Conservation (phyloP, 2,797 vertebrate species). For the Eupleurogrammus muticus region DNA sequence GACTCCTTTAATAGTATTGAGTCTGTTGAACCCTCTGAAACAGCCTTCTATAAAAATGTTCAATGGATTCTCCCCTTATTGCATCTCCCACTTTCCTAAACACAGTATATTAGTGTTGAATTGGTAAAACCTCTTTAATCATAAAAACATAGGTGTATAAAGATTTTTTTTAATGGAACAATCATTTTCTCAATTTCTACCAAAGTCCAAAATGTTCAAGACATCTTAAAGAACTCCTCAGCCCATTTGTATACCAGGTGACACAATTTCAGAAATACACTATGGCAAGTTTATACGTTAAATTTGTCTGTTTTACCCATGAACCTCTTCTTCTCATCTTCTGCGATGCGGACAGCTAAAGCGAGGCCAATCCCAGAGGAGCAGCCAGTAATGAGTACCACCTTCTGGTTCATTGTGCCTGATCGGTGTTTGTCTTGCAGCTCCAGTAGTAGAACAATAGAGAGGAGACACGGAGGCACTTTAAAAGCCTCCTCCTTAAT, state of each 20-base stretch:
- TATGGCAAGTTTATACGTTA: neutral
- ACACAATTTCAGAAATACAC: neutral
- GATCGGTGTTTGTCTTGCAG: conserved; percentile 40
- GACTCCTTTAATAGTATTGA: neutral
- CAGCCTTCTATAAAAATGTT: neutral
- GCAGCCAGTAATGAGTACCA: conserved; percentile 90
- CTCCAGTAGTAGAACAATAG: conserved; percentile 38
- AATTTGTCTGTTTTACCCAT: conserved; percentile 82
- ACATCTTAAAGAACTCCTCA: neutral
- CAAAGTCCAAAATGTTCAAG: no score
- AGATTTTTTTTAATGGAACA: no score
- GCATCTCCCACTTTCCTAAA: neutral
- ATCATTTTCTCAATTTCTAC: no score
- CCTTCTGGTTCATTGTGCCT: conserved; percentile 85
- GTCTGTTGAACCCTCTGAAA: neutral
- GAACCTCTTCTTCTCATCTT: conserved; percentile 90
- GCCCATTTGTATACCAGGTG: neutral
- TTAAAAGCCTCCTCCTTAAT: conserved; percentile 71
- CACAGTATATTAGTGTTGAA: neutral
- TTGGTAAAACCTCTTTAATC: neutral
- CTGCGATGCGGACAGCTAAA: conserved; percentile 86
- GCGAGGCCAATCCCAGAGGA: conserved; percentile 91
- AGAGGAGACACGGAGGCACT: conserved; percentile 13
- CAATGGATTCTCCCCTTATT: neutral
- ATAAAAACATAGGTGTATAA: no score